Evolutionary conservation across 2,113 vertebrate genomes (phyloP).

Genomic region (Barbus barbus): DNA sequence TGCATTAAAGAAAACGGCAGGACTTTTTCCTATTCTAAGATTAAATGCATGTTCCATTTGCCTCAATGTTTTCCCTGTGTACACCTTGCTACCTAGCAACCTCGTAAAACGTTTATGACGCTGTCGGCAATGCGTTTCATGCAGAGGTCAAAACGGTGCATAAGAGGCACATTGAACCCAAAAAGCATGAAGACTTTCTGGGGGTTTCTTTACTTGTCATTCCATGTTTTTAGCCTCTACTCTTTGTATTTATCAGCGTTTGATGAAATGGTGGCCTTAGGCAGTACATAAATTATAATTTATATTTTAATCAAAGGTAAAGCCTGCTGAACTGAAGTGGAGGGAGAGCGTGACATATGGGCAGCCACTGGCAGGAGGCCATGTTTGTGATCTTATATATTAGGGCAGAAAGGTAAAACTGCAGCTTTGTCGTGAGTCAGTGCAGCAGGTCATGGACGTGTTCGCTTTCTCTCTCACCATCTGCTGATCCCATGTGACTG

Average conservation of each 20-base stretch:
- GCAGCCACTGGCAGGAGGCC: slow-evolving; percentile 48
- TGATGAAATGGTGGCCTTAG: slow-evolving; percentile 50
- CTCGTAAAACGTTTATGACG: not conserved
- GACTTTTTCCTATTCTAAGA: not conserved
- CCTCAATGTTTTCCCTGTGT: not conserved
- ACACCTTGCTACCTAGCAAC: slow-evolving; percentile 5
- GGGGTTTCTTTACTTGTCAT: not conserved
- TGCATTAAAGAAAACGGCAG: not conserved
- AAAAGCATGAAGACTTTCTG: not conserved
- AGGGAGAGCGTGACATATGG: slow-evolving; percentile 55
- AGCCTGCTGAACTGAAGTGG: slow-evolving; percentile 47
- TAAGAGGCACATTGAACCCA: not conserved
- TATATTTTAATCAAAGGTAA: slow-evolving; percentile 61
- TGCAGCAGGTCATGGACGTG: not conserved
- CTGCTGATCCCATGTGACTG: not conserved
- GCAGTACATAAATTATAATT: slow-evolving; percentile 55
- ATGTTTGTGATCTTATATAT: slow-evolving; percentile 46
- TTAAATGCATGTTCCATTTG: not conserved
- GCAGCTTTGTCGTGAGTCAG: not conserved
- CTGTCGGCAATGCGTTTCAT: not conserved
- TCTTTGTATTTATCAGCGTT: slow-evolving; percentile 36
- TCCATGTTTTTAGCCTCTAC: slow-evolving; percentile 19
- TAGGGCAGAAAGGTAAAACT: slow-evolving; percentile 20
- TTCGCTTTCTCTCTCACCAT: not conserved
- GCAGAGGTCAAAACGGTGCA: not conserved